Evolutionary conservation across 2,797 vertebrate species (phyloP).

Genomic region (Enteromius anoplus): DNA sequence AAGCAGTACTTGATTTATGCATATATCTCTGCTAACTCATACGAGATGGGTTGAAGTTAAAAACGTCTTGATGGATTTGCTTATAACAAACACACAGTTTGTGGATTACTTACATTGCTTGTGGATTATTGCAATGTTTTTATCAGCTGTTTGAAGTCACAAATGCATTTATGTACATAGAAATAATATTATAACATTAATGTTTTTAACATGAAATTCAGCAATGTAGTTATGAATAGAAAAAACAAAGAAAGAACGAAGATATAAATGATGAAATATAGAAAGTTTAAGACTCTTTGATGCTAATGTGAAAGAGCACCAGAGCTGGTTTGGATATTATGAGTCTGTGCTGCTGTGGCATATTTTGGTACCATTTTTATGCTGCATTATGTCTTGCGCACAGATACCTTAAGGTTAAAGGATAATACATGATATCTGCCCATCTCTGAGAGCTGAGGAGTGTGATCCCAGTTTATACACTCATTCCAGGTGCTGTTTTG

Average conservation of each 20-base stretch:
- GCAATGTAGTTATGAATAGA: neutral
- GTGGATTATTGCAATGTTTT: neutral
- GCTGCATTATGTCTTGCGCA: constrained; percentile 2
- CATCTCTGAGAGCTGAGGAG: neutral
- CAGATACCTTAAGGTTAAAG: neutral
- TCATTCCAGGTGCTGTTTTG: neutral
- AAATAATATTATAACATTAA: neutral
- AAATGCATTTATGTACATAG: neutral
- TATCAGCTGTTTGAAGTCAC: neutral
- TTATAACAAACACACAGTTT: neutral
- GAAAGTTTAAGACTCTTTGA: neutral
- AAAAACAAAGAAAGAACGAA: neutral
- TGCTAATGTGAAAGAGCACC: neutral
- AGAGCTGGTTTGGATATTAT: neutral
- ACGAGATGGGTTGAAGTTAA: neutral
- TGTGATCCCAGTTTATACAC: constrained; percentile 22
- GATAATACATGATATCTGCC: constrained; percentile 9
- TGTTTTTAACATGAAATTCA: neutral
- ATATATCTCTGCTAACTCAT: neutral
- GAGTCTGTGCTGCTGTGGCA: neutral
- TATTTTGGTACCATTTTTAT: neutral
- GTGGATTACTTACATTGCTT: neutral
- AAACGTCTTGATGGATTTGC: neutral
- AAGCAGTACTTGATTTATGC: neutral
- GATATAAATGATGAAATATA: neutral